A percentile compares a stretch with the other conserved stretches of the same genome.
Evolutionary conservation across 2,113 vertebrate species (phyloP).

Genomic region (Lagopus leucura): DNA sequence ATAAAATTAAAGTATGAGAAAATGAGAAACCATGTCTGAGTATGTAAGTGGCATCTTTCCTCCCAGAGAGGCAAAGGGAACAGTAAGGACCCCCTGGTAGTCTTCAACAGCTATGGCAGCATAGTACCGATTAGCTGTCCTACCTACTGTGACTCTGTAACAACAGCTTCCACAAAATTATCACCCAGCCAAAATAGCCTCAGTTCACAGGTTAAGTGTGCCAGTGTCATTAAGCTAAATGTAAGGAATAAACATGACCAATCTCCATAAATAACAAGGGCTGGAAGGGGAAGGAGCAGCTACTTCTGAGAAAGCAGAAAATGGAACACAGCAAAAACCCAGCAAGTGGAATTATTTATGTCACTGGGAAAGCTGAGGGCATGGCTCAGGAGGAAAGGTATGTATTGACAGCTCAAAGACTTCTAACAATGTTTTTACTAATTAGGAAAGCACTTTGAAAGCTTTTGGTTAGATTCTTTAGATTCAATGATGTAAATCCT

Average conservation of each 20-base stretch:
- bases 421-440: background rate
- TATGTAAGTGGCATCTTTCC: background rate
- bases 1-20: background rate
- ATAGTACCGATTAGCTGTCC: rapidly evolving
- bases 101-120: background rate
- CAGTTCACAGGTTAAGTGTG: constrained; percentile 5
- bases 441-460: background rate
- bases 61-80: rapidly evolving
- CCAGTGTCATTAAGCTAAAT: background rate
- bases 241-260: background rate
- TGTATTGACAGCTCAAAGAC: background rate
- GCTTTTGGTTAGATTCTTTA: background rate
- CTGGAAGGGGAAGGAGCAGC: background rate
- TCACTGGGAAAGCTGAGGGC: background rate
- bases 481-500: background rate
- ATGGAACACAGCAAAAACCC: background rate
- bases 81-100: background rate
- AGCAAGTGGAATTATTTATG: background rate
- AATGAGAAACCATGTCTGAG: background rate
- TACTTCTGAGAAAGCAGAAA: constrained; percentile 15
- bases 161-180: constrained; percentile 22
- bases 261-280: background rate
- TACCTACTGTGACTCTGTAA: background rate
- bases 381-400: background rate
- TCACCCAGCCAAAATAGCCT: background rate